Evolutionary conservation across 1,140 invertebrate species (phyloP), one percentile per base, ranked within the genome.

Genomic region (Drosophila pseudoobscura): DNA sequence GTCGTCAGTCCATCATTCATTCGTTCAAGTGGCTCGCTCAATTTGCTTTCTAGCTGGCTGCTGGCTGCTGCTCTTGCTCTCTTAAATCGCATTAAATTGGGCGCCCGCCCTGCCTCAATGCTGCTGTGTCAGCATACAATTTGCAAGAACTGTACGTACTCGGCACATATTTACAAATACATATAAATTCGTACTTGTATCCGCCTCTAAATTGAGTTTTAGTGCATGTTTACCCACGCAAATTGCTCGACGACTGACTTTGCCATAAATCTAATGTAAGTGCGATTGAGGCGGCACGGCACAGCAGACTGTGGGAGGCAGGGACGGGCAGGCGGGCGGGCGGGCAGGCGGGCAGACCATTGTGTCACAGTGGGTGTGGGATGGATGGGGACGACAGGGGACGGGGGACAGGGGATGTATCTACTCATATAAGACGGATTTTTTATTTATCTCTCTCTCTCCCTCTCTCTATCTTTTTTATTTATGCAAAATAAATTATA

Each of bases 151-250:
- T 87, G 75, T 71, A 60, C 20, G 20, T 20, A 20, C 20, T 20
- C 20, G 20, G 20, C 45, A 53, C 41, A 44, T 39, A 26, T 58
- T 56, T 61, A 50, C 26, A 51, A 44, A 54, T 20, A 61, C 44
- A 63, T 52, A 47, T 62, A 64, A 56, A 56, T 68, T 63, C 45
- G 46, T 58, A 82, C 64, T 83, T 78, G 76, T 78, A 75, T 84
- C 76, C 72, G 82, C 70, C 66, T 87, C 82, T 87, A 87, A 87
- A 87, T 87, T 87, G 82, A 88, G 82, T 88, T 87, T 87, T 87
- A 87, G 82, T 87, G 82, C 83, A 87, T 87, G 83, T 87, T 87
- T 87, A 87, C 82, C 82, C 83, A 87, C 82, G 82, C 82, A 87
- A 87, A 87, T 87, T 87, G 83, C 83, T 85, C 74, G 82, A 85